Evolutionary conservation across 1,140 invertebrate genomes (phyloP).

Genomic region (Camponotus pennsylvanicus): DNA sequence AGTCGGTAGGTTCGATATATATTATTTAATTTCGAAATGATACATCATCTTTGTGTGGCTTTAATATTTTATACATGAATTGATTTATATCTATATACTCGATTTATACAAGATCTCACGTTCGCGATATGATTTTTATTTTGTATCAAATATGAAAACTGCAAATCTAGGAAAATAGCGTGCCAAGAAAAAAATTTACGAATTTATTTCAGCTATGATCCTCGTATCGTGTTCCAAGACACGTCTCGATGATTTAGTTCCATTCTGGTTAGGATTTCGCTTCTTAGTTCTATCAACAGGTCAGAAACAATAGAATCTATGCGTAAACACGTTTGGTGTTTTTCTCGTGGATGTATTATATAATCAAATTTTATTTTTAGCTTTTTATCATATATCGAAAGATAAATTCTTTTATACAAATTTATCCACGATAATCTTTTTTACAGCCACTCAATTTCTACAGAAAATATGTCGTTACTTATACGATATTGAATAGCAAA

Average conservation of each 20-base stretch:
- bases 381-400: neutral
- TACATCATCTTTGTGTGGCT: neutral
- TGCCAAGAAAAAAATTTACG: conserved; percentile 66
- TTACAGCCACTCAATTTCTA: neutral
- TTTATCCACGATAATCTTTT: neutral
- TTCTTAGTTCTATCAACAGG: conserved; percentile 22
- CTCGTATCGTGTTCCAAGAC: conserved; percentile 73
- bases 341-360: neutral
- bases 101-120: neutral
- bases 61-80: neutral
- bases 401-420: neutral
- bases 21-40: neutral
- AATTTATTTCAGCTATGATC: conserved; percentile 76
- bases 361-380: conserved; percentile 41
- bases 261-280: conserved; percentile 70
- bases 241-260: conserved; percentile 76
- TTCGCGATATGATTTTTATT: neutral
- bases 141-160: neutral
- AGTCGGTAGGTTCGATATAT: neutral
- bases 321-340: conserved; percentile 24
- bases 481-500: neutral
- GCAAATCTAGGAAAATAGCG: conserved; percentile 15
- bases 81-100: neutral
- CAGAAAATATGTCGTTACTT: neutral
- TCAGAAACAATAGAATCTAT: conserved; percentile 22